Conservation (phyloP, 2,888 invertebrate genomes). For the Caenorhabditis sp. region DNA sequence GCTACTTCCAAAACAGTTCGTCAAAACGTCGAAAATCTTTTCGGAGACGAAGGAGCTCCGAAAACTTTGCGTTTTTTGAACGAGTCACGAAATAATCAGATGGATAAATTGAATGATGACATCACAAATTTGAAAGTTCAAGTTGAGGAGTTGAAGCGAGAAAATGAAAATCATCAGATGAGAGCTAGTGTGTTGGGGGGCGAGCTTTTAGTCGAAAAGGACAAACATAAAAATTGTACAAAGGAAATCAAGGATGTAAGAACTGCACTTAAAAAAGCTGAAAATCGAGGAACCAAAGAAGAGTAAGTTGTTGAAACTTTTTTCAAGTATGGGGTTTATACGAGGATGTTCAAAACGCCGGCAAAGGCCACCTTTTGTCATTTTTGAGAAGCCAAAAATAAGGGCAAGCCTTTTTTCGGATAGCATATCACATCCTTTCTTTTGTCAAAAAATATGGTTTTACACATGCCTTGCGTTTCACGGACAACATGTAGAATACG, state of each 20-base stretch:
- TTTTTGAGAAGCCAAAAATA: too few relatives aligned
- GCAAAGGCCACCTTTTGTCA: too few relatives aligned
- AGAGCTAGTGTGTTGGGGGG: background rate
- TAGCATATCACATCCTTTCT: too few relatives aligned
- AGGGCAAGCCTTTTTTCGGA: too few relatives aligned
- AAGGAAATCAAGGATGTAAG: slow-evolving; percentile 46
- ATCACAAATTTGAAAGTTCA: background rate
- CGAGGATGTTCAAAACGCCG: too few relatives aligned
- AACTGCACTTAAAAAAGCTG: slow-evolving; percentile 46
- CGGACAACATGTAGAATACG: too few relatives aligned
- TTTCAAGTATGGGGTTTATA: too few relatives aligned
- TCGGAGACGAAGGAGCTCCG: slow-evolving; percentile 12
- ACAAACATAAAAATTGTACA: slow-evolving; percentile 16
- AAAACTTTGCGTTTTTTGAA: slow-evolving; percentile 8
- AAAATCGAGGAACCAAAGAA: slow-evolving; percentile 49
- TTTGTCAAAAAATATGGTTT: too few relatives aligned
- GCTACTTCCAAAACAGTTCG: background rate
- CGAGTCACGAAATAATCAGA: background rate
- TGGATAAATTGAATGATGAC: slow-evolving; percentile 1
- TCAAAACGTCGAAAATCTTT: background rate
- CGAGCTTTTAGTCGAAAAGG: slow-evolving; percentile 13
- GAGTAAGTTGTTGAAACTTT: slow-evolving; percentile 25
- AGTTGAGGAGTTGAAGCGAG: background rate
- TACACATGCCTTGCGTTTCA: background rate
- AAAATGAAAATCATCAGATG: background rate